A percentile compares a stretch with the other conserved stretches of the same genome.
Conservation (phyloP, 2,113 vertebrate species). For the Neodontobutis hainanensis region DNA sequence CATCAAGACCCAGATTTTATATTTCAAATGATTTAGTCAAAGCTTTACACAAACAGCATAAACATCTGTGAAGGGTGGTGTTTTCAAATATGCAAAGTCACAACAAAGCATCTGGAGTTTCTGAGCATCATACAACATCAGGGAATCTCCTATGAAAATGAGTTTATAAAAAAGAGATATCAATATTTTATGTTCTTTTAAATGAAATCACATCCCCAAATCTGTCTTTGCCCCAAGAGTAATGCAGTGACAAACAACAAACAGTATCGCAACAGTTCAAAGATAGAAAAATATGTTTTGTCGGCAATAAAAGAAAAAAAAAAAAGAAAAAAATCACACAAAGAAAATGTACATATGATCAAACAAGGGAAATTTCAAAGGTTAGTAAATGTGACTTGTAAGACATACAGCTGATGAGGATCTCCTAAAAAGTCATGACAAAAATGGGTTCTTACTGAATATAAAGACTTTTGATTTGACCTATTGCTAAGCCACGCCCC, state of each 20-base stretch:
- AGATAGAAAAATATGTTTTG: constrained; percentile 24
- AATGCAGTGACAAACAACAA: constrained; percentile 1
- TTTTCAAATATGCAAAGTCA: constrained; percentile 43
- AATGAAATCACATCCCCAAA: constrained; percentile 19
- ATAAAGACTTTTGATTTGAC: no score
- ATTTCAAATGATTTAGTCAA: constrained; percentile 31
- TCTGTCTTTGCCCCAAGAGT: background rate
- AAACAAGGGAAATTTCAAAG: background rate
- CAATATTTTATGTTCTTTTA: constrained; percentile 42
- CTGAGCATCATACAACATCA: constrained; percentile 41
- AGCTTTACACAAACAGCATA: constrained; percentile 33
- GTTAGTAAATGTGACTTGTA: background rate
- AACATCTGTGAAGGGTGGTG: constrained; percentile 46
- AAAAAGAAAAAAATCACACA: background rate
- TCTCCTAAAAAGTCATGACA: no score
- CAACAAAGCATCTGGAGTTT: constrained; percentile 35
- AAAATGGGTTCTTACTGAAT: no score
- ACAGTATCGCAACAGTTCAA: constrained; percentile 20
- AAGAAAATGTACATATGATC: background rate
- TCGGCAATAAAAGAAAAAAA: constrained; percentile 6
- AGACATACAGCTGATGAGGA: no score
- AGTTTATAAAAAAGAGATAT: constrained; percentile 22
- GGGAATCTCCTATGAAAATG: constrained; percentile 26
- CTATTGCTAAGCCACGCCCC: no score
- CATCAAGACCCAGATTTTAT: constrained; percentile 35